These are phyloP conservation scores for Notarius lentiginosus DNA, from an alignment of 2,113 vertebrate species.

Conservation along the genomic window DNA sequence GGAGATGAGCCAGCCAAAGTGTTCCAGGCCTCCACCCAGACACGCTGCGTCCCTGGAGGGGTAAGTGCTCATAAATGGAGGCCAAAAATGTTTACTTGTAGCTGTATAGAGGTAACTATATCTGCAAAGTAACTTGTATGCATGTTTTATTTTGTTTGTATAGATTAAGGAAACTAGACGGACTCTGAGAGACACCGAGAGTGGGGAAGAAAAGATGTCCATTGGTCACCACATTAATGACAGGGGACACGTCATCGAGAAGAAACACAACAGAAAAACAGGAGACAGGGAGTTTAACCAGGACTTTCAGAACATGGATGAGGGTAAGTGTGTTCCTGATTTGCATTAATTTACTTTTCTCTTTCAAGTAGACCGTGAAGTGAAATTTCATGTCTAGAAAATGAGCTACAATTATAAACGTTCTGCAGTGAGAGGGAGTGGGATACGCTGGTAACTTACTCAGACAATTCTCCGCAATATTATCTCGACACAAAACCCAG, in stretches of 20 bases:
- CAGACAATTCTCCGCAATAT: neutral
- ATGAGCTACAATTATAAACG: neutral
- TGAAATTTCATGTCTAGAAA: neutral
- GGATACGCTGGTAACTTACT: neutral
- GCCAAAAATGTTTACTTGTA: neutral
- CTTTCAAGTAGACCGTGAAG: neutral
- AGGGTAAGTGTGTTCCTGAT: slow-evolving; percentile 73
- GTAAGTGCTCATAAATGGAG: slow-evolving; percentile 72
- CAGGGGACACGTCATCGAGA: slow-evolving; percentile 84
- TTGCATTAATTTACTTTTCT: neutral
- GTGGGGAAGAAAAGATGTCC: slow-evolving; percentile 86
- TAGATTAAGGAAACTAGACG: slow-evolving; percentile 87
- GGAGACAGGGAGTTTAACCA: slow-evolving; percentile 89
- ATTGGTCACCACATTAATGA: slow-evolving; percentile 92
- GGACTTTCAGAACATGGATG: slow-evolving; percentile 92
- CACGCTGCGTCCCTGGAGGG: slow-evolving; percentile 84
- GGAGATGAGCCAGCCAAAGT: slow-evolving; percentile 88
- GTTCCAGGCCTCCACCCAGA: slow-evolving; percentile 85
- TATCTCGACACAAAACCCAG: neutral
- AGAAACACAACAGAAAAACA: slow-evolving; percentile 83
- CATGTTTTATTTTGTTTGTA: neutral
- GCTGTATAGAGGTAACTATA: neutral
- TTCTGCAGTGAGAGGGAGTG: neutral
- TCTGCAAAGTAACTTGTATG: neutral
- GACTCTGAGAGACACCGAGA: slow-evolving; percentile 88